phyloP scores from a whole-genome alignment of 1,140 invertebrate species.

The Berghia stephanieae region DNA sequence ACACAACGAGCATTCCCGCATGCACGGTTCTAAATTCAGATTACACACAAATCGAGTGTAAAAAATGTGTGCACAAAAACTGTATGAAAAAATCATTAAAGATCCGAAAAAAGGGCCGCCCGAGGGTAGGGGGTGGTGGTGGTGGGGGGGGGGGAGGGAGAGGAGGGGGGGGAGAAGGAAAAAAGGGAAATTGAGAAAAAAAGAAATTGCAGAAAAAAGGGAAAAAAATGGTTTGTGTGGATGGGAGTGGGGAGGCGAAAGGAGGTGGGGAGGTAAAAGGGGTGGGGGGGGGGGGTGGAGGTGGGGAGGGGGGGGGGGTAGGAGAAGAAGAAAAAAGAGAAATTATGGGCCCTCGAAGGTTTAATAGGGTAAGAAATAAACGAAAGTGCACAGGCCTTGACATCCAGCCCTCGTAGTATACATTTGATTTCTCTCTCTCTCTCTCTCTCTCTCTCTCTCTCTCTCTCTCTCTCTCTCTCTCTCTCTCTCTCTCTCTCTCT shows the following conservation, averaged over 20 bases:
- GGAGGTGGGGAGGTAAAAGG: background rate
- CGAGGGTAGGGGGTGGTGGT: background rate
- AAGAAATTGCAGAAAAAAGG: background rate
- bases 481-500: background rate
- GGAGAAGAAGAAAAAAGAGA: background rate
- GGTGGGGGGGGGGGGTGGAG: background rate
- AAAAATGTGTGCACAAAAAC: too few species aligned
- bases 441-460: conserved; percentile 3
- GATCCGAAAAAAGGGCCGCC: background rate
- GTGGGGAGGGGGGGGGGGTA: background rate
- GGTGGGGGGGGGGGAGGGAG: background rate
- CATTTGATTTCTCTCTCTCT: background rate
- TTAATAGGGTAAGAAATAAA: too few species aligned
- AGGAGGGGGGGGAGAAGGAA: background rate
- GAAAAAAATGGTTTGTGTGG: background rate
- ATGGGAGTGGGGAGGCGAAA: background rate
- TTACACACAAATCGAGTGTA: too few species aligned
- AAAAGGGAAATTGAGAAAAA: background rate
- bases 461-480: background rate
- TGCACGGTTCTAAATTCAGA: too few species aligned
- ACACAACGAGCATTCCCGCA: too few species aligned
- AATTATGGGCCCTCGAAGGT: background rate
- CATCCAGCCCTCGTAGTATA: too few species aligned
- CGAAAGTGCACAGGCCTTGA: too few species aligned
- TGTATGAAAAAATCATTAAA: too few species aligned